A percentile compares a stretch with the other conserved stretches of the same genome.
Evolutionary conservation across 2,888 invertebrate genomes (phyloP).

Genomic region (Plusia festucae): DNA sequence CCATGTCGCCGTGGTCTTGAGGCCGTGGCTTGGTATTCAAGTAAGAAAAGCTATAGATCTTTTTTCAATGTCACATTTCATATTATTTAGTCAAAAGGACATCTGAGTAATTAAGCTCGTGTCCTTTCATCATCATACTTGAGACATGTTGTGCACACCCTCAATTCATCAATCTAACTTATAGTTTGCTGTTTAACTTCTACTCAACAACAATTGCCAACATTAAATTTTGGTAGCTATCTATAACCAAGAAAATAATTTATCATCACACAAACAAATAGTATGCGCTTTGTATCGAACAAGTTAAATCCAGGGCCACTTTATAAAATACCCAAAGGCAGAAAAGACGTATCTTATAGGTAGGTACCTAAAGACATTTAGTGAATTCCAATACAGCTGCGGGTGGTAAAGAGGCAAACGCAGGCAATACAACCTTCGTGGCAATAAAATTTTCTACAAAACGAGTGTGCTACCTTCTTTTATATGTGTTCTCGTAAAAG

Average conservation of each 20-base stretch:
- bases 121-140: no score
- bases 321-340: not conserved
- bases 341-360: constrained; percentile 20
- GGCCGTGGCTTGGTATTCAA: not conserved
- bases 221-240: no score
- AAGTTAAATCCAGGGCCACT: not conserved
- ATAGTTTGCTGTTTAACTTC: not conserved
- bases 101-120: no score
- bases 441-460: constrained; percentile 44
- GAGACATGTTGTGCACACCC: not conserved
- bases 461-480: constrained; percentile 45
- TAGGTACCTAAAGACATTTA: constrained; percentile 37
- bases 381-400: constrained; percentile 39
- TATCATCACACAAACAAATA: not conserved
- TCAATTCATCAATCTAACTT: not conserved
- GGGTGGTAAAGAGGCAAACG: constrained; percentile 43
- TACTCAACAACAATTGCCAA: not conserved
- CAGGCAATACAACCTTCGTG: constrained; percentile 41
- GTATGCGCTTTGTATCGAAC: not conserved
- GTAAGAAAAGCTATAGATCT: not conserved
- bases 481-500: constrained; percentile 54
- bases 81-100: no score
- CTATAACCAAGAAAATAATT: no score
- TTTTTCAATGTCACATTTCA: not conserved
- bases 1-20: not conserved